These are phyloP conservation scores for Pseudochaenichthys georgianus DNA, from an alignment of 2,797 vertebrate species.

Conservation along the genomic window DNA sequence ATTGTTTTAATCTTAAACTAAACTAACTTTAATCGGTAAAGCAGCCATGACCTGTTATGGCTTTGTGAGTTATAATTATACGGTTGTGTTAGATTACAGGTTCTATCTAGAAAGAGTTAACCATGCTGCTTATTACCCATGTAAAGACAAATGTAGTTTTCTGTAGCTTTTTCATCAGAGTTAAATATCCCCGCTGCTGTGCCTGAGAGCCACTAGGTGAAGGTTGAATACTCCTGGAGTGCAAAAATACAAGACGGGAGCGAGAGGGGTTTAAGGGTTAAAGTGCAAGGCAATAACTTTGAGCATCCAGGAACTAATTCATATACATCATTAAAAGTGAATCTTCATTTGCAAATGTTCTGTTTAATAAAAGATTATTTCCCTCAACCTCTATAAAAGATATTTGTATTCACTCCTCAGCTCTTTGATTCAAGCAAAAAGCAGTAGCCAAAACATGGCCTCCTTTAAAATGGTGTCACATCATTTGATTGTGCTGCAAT, in stretches of 20 bases:
- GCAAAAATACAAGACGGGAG: conserved; percentile 83
- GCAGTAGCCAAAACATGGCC: conserved; percentile 66
- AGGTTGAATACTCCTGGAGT: conserved; percentile 79
- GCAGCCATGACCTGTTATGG: conserved; percentile 80
- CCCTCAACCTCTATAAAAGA: conserved; percentile 80
- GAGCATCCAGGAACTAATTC: conserved; percentile 78
- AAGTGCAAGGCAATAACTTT: conserved; percentile 86
- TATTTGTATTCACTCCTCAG: conserved; percentile 68
- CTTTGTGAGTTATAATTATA: conserved; percentile 73
- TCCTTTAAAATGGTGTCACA: conserved; percentile 67
- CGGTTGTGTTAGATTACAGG: conserved; percentile 52
- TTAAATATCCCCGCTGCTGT: conserved; percentile 65
- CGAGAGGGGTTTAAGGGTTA: conserved; percentile 76
- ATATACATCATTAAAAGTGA: conserved; percentile 75
- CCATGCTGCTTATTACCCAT: conserved; percentile 59
- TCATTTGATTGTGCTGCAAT: conserved; percentile 85
- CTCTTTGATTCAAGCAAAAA: conserved; percentile 77
- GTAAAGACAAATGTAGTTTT: conserved; percentile 54
- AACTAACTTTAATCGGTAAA: conserved; percentile 66
- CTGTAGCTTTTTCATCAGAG: conserved; percentile 58
- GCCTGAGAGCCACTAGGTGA: conserved; percentile 58
- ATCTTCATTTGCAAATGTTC: conserved; percentile 73
- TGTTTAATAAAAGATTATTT: conserved; percentile 76
- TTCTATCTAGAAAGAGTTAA: conserved; percentile 54
- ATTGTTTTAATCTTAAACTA: conserved; percentile 61